phyloP scores from a whole-genome alignment of 2,113 vertebrate genomes.

The Sceloporus undulatus region DNA sequence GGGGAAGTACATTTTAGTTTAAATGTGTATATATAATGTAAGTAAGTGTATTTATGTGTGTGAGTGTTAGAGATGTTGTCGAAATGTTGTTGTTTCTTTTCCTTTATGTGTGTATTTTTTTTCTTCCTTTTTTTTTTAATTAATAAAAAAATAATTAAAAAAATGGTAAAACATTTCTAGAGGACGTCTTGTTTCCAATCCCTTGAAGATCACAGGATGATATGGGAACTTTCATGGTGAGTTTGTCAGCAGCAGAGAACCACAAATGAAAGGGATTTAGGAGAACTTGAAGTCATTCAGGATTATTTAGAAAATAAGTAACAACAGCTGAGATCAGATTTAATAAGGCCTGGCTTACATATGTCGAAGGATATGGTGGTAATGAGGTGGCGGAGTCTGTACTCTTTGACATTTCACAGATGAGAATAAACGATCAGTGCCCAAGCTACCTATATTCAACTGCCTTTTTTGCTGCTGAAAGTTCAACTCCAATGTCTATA shows the following conservation, averaged over 20 bases:
- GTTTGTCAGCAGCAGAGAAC: neutral
- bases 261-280: slow-evolving; percentile 3
- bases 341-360: neutral
- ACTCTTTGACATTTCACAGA: neutral
- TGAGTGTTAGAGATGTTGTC: too few relatives aligned
- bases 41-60: too few relatives aligned
- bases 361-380: neutral
- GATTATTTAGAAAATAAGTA: slow-evolving; percentile 3
- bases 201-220: neutral
- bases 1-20: too few relatives aligned
- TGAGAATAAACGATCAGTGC: neutral
- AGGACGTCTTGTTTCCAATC: neutral
- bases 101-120: too few relatives aligned
- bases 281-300: neutral
- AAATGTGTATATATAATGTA: too few relatives aligned
- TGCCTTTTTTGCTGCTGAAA: neutral
- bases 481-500: neutral
- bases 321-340: neutral
- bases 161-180: slow-evolving; percentile 10
- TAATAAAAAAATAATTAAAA: too few relatives aligned
- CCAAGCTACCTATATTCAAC: neutral
- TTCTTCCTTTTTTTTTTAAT: too few relatives aligned
- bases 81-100: too few relatives aligned
- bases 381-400: neutral
- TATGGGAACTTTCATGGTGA: neutral